Percentiles rank a stretch among this genome's conserved stretches.
Evolutionary conservation across 2,888 invertebrate species (phyloP).

Genomic region (Apamea monoglypha): DNA sequence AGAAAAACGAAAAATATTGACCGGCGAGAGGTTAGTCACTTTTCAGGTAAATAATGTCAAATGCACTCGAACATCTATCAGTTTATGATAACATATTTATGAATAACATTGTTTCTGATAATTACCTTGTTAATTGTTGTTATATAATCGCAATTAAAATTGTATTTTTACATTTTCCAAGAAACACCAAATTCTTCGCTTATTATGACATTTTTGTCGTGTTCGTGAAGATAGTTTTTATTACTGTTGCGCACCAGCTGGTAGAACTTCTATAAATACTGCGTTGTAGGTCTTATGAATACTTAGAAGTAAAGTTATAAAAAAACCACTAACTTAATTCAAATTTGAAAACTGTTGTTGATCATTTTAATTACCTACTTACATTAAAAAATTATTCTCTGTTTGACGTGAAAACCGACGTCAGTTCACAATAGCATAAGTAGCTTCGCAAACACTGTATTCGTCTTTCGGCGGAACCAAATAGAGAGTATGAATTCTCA

Average conservation of each 20-base stretch:
- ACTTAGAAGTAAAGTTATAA: neutral
- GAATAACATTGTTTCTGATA: neutral
- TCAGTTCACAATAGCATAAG: no score
- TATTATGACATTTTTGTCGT: conserved; percentile 23
- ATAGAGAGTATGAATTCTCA: no score
- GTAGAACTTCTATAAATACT: neutral
- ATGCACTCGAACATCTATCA: neutral
- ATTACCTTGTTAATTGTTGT: conserved; percentile 10
- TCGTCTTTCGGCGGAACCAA: no score
- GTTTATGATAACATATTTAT: neutral
- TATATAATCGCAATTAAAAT: conserved; percentile 28
- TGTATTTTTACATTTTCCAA: conserved; percentile 51
- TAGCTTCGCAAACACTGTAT: no score
- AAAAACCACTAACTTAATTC: neutral
- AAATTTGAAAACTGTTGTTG: neutral
- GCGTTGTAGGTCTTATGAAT: neutral
- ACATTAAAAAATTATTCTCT: neutral
- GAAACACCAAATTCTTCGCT: conserved; percentile 24
- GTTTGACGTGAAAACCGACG: neutral
- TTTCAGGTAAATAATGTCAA: neutral
- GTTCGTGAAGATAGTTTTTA: conserved; percentile 26
- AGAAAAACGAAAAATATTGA: neutral
- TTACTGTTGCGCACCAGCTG: no score
- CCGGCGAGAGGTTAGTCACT: conserved; percentile 30
- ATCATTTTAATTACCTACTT: neutral